Base-by-base conservation (phyloP, 2,113 vertebrate species). In the Stictonetta naevosa region DNA sequence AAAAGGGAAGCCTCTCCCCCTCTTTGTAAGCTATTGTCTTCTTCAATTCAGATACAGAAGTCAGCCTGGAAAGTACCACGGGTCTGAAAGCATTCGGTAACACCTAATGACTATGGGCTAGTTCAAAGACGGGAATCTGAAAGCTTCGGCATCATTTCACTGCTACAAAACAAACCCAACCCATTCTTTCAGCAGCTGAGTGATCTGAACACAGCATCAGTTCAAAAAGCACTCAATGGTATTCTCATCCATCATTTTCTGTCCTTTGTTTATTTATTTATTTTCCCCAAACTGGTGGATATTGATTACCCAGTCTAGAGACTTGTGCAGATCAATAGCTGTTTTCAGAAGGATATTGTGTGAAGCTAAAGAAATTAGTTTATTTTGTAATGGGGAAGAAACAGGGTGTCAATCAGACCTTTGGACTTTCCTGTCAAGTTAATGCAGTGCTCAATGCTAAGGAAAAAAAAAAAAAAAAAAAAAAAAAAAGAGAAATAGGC, bases 291-390 rank as follows among this genome's bases (percentile, higher is more conserved):
- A 97, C 97, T 95, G 93, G 83, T 96, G 78, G 60, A 62, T 97
- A 97, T 97, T 63, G 95, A 98, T 97, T 88, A 79, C 55, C 90
- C 92, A 94, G 95, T 91, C 95, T 88, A 96, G 90, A 92, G 93
- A 94, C 97, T 82, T 89, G 64, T 94, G 80, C 69, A 93, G 96
- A 98, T 98, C 95, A 88, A 98, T 98, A 98, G 60, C 53, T 52
- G 91, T 93, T 98, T 97, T 95, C 92, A 90, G 88, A 96, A 96
- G 96, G 97, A 96, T 94, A 95, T 91, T 72, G 84, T 94, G 78
- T 55, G 80, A 95, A 94, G 93, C 93, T 93, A 86, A 97, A 98
- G 93, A 97, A 98, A 98, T 98, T 88, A 96, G 96, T 97, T 97
- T 96, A 95, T 98, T 97, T 97, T 92, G 53, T 95, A 96, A 89